These are phyloP conservation scores for Lichenostomus cassidix DNA, from an alignment of 2,113 vertebrate species.

Conservation along the genomic window DNA sequence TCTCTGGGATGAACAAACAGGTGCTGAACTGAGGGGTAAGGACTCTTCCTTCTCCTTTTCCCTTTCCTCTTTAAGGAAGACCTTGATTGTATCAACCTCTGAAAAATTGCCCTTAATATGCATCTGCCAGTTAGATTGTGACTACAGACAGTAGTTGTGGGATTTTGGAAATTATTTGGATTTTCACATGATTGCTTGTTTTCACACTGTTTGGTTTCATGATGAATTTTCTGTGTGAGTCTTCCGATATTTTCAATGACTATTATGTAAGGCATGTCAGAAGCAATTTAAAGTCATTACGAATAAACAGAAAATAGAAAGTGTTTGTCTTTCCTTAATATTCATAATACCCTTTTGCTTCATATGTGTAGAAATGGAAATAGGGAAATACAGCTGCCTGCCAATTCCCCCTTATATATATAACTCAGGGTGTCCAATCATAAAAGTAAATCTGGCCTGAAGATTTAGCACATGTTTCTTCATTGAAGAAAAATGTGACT, in stretches of 20 bases:
- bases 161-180: background rate
- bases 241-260: background rate
- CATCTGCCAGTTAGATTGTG: background rate
- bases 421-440: background rate
- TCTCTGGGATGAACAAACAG: background rate
- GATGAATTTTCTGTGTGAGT: background rate
- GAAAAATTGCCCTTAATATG: background rate
- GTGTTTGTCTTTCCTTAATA: background rate
- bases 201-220: background rate
- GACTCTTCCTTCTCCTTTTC: background rate
- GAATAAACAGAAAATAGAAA: background rate
- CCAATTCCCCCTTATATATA: background rate
- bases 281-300: background rate
- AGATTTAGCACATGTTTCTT: background rate
- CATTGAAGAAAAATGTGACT: background rate
- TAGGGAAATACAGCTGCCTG: background rate
- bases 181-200: background rate
- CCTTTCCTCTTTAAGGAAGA: background rate
- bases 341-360: background rate
- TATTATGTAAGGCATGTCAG: background rate
- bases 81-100: no score
- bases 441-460: background rate
- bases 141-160: background rate
- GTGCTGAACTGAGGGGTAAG: background rate
- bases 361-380: background rate